Evolutionary conservation across 2,113 vertebrate genomes (phyloP).

Genomic region (Rattus norvegicus): GRCr8 NC_086021.1:71029001-71029500

Average conservation of each 20-base stretch:
- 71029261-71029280: too few species aligned
- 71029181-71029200: too few species aligned
- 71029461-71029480: background rate
- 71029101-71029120: background rate
- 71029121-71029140: background rate
- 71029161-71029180: background rate
- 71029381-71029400: background rate
- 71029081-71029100: background rate
- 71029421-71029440: background rate
- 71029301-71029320: background rate
- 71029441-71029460: background rate
- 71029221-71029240: too few species aligned
- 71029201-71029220: too few species aligned
- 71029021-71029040: background rate
- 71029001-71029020: conserved; percentile 14
- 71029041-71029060: background rate
- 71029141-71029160: background rate
- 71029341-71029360: background rate
- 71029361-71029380: background rate
- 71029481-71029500: background rate
- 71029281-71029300: too few species aligned
- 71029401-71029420: background rate
- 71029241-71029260: too few species aligned
- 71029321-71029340: conserved; percentile 6
- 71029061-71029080: background rate